Evolutionary conservation across 2,797 vertebrate species (phyloP), one percentile per base, ranked within the genome.

Genomic region (Crenuchus spilurus): DNA sequence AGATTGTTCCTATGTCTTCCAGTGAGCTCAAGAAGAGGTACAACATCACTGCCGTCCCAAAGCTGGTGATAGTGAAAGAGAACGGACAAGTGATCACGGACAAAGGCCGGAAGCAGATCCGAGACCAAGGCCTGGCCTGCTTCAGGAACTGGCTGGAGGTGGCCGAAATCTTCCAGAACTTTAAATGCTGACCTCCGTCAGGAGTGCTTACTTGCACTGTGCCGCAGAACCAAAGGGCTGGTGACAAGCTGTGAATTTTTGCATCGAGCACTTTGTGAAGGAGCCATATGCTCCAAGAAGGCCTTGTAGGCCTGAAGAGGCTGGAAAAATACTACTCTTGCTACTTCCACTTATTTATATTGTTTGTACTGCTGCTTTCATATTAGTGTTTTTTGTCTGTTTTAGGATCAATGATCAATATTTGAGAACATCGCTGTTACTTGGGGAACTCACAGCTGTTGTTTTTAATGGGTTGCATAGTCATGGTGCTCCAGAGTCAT

Each of bases 151-250:
- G 98, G 97, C 77, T 97, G 74, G 95, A 97, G 22, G 91, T 88
- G 1, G 94, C 96, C 0, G 94, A 97, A 72, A 75, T 99, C 87
- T 99, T 99, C 85, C 96, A 97, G 89, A 98, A 99, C 87, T 99
- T 99, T 86, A 93, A 92, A 31, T 76, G 52, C 41, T 82, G 70
- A 41, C 20, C 57, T 22, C 22, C 20, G 14, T 14, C 0, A 3
- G 10, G 4, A 13, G 7, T 3, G 8, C 13, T 28, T 63, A 46
- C 2, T 55, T 11, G 16, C 26, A 13, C 37, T 11, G 1, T 39
- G 24, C 35, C 13, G 8, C 44, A 30, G 9, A 37, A 4, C 8
- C 8, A 2, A 30, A 58, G 46, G 39, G 54, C 70, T 72, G 1
- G 4, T 2, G 14, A 54, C 55, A 42, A 28, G 42, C 10, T 58